Percentiles rank a stretch among this genome's conserved stretches.
Evolutionary conservation across 2,113 vertebrate species (phyloP).

Genomic region (Anguilla japonica): DNA sequence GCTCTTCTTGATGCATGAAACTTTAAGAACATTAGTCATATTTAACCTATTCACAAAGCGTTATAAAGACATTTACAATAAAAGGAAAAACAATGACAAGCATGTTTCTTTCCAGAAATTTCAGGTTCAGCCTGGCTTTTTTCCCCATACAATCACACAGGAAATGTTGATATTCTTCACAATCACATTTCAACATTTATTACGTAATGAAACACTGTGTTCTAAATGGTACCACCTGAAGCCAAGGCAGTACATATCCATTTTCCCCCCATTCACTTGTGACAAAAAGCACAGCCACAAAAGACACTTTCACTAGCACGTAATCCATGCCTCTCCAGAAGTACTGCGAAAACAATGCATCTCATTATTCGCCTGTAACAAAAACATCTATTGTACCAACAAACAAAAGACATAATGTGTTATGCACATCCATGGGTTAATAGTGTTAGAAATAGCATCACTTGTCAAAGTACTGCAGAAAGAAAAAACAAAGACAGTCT

Average conservation of each 20-base stretch:
- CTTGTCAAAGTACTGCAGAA: not conserved
- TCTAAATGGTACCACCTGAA: constrained; percentile 52
- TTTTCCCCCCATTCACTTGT: constrained; percentile 35
- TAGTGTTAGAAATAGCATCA: not conserved
- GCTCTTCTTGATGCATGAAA: no score
- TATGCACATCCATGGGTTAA: constrained; percentile 33
- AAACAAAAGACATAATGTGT: constrained; percentile 47
- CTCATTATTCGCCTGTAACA: constrained; percentile 49
- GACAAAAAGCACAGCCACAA: constrained; percentile 38
- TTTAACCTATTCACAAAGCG: not conserved
- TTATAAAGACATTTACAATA: not conserved
- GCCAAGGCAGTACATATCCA: constrained; percentile 43
- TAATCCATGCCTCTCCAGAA: constrained; percentile 57
- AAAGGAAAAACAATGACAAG: not conserved
- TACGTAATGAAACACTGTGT: constrained; percentile 38
- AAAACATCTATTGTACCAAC: constrained; percentile 55
- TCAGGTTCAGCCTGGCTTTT: not conserved
- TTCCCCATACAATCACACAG: not conserved
- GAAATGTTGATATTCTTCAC: constrained; percentile 26
- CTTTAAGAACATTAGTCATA: not conserved
- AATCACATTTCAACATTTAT: constrained; percentile 52
- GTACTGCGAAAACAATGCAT: constrained; percentile 53
- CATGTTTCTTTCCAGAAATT: not conserved
- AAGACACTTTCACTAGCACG: constrained; percentile 54
- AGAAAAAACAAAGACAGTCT: constrained; percentile 21